Conservation (phyloP, 2,797 vertebrate species). For the Sorex maritimensis region DNA sequence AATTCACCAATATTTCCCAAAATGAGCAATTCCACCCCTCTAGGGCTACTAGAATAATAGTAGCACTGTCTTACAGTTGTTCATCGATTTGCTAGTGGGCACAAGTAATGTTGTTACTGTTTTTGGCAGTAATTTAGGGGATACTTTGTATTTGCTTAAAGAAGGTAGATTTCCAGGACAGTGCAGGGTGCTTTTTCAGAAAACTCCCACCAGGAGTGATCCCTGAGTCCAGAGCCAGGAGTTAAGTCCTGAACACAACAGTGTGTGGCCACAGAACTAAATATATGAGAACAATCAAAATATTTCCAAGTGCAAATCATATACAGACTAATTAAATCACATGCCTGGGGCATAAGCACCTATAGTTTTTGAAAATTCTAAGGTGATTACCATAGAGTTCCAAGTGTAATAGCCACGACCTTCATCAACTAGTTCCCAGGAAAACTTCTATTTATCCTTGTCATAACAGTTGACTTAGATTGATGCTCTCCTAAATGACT, state of each 20-base stretch:
- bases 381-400: constrained; percentile 14
- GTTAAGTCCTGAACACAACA: background rate
- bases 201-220: too few relatives aligned
- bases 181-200: too few relatives aligned
- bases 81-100: too few relatives aligned
- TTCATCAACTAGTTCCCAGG: background rate
- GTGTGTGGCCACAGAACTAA: too few relatives aligned
- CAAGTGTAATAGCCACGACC: constrained; percentile 15
- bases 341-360: background rate
- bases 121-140: too few relatives aligned
- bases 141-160: too few relatives aligned
- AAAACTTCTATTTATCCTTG: constrained; percentile 17
- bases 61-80: too few relatives aligned
- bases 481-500: background rate
- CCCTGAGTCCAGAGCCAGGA: background rate
- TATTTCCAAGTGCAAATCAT: background rate
- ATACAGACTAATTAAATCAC: background rate
- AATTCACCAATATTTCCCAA: background rate
- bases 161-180: too few relatives aligned
- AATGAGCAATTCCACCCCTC: too few relatives aligned
- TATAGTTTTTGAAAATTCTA: constrained; percentile 20
- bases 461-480: background rate
- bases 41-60: too few relatives aligned
- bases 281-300: background rate
- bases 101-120: too few relatives aligned